These are phyloP conservation scores for Limonius californicus DNA, from an alignment of 1,140 invertebrate genomes.

Conservation along the genomic window DNA sequence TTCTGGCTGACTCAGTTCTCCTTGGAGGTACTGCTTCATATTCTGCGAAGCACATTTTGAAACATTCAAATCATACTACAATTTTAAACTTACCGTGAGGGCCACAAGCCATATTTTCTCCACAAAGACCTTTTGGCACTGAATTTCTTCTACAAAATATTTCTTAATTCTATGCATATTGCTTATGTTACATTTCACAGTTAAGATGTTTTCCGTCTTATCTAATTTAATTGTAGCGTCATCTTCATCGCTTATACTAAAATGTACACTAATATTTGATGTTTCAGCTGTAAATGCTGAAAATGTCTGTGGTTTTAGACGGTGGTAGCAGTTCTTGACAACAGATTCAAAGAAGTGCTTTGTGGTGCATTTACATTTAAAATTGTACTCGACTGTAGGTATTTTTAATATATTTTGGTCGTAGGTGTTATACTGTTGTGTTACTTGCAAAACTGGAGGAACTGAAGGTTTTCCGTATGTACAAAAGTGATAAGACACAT, in stretches of 20 bases:
- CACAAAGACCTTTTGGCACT: neutral
- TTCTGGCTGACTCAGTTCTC: neutral
- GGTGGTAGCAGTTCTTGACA: constrained; percentile 3
- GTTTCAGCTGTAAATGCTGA: neutral
- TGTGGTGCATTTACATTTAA: neutral
- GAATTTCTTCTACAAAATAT: neutral
- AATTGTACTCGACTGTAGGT: neutral
- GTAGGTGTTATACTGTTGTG: neutral
- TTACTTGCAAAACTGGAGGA: neutral
- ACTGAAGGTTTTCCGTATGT: neutral
- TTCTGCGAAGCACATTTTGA: neutral
- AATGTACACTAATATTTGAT: neutral
- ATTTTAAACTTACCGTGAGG: neutral
- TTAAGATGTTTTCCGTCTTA: neutral
- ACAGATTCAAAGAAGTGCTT: constrained; percentile 2
- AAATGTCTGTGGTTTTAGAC: neutral
- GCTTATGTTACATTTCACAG: neutral
- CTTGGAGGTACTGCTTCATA: neutral
- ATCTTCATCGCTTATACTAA: neutral
- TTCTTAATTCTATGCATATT: neutral
- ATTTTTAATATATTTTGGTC: neutral
- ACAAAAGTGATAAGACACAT: neutral
- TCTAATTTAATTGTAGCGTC: neutral
- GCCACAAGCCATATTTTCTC: neutral
- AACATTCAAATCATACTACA: neutral